These are phyloP conservation scores for Arnoldichthys spilopterus DNA, from an alignment of 2,797 vertebrate genomes.

Conservation along the genomic window DNA sequence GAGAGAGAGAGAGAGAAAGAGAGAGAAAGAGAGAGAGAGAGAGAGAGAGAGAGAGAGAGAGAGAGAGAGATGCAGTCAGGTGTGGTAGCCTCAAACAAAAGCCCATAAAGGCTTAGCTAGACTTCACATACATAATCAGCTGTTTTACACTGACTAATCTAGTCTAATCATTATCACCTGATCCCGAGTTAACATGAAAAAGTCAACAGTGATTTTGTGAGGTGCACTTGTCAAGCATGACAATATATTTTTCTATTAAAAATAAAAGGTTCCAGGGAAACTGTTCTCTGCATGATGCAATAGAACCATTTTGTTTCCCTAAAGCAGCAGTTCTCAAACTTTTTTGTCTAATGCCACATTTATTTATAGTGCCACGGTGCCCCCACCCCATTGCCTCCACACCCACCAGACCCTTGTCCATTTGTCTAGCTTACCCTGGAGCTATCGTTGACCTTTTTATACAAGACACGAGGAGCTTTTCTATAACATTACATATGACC, in stretches of 20 bases:
- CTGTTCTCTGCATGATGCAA: too few species aligned
- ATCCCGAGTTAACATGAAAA: not conserved
- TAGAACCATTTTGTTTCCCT: too few species aligned
- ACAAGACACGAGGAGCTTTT: too few species aligned
- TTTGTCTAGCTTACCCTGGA: too few species aligned
- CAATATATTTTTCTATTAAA: not conserved
- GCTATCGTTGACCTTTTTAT: too few species aligned
- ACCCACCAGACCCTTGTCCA: too few species aligned
- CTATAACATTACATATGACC: too few species aligned
- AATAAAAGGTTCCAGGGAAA: too few species aligned
- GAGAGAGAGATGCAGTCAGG: constrained; percentile 40
- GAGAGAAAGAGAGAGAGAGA: constrained; percentile 8
- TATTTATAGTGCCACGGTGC: too few species aligned
- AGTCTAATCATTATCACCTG: not conserved
- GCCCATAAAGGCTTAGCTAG: constrained; percentile 20
- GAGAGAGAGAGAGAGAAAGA: constrained; percentile 22
- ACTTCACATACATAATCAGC: constrained; percentile 13
- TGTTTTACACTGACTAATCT: not conserved
- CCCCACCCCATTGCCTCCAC: too few species aligned
- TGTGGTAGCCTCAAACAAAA: constrained; percentile 47
- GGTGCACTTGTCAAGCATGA: not conserved
- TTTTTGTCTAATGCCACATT: too few species aligned
- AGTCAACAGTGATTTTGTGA: not conserved
- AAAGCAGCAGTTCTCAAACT: too few species aligned
- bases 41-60: constrained; percentile 46